These are phyloP conservation scores for Philaethria dido DNA, from an alignment of 2,888 invertebrate species.

Conservation along the genomic window DNA sequence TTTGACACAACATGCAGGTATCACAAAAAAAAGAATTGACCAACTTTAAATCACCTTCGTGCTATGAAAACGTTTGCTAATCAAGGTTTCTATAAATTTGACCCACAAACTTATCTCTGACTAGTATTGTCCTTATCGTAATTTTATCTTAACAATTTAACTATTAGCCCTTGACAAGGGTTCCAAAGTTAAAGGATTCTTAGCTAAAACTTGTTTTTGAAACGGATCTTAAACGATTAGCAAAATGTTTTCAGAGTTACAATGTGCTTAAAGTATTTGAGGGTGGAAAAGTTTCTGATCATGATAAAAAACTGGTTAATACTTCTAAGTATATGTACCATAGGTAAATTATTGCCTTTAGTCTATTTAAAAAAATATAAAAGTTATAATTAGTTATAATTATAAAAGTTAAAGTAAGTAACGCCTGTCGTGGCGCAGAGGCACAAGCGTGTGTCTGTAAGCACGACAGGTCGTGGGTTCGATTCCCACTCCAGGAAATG, in stretches of 20 bases:
- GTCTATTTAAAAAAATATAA: too few relatives aligned
- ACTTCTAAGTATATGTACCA: too few relatives aligned
- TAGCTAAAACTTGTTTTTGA: constrained; percentile 5
- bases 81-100: constrained; percentile 2
- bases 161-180: neutral
- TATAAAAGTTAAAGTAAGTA: too few relatives aligned
- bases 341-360: too few relatives aligned
- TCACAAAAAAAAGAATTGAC: neutral
- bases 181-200: neutral
- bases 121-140: constrained; percentile 3
- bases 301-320: neutral
- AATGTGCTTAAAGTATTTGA: neutral
- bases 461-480: too few relatives aligned
- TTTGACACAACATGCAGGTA: neutral
- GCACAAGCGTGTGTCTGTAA: too few relatives aligned
- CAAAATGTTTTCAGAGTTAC: constrained; percentile 1
- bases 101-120: constrained; percentile 2
- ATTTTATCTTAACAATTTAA: constrained; percentile 10
- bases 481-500: too few relatives aligned
- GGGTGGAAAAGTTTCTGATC: neutral
- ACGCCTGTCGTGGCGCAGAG: too few relatives aligned
- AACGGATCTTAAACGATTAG: neutral
- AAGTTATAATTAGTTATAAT: too few relatives aligned
- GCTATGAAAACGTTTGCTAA: neutral
- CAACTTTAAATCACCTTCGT: neutral